Evolutionary conservation across 2,797 vertebrate species (phyloP).

Genomic region (Acrossocheilus wenchowensis): DNA sequence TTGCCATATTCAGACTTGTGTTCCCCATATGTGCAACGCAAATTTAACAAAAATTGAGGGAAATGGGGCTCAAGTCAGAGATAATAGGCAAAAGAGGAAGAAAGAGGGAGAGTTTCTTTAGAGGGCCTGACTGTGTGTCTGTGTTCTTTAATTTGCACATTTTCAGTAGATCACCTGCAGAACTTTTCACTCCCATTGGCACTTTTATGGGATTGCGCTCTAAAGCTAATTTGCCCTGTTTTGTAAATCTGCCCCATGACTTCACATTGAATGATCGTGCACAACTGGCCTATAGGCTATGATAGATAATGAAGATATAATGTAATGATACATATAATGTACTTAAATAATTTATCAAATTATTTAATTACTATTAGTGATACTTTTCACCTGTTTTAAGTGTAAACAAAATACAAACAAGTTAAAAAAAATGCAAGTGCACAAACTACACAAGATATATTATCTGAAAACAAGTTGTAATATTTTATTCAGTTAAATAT

Average conservation of each 20-base stretch:
- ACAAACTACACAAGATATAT: neutral
- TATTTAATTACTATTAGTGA: neutral
- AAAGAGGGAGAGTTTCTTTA: conserved; percentile 19
- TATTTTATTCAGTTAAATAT: neutral
- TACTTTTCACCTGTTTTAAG: neutral
- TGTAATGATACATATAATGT: neutral
- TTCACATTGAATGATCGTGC: neutral
- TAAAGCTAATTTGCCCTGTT: neutral
- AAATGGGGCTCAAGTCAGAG: conserved; percentile 64
- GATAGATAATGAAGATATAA: neutral
- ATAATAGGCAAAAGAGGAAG: conserved; percentile 65
- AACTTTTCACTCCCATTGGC: neutral
- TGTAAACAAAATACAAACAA: neutral
- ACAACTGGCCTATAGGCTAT: neutral
- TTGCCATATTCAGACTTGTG: neutral
- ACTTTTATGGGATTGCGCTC: neutral
- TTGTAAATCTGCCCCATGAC: neutral
- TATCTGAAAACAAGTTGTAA: neutral
- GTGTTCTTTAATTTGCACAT: neutral
- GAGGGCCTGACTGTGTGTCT: conserved; percentile 53
- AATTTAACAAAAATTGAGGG: conserved; percentile 66
- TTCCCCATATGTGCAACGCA: conserved; percentile 42
- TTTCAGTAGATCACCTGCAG: neutral
- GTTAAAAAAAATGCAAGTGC: too few relatives aligned
- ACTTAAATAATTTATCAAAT: neutral